Evolutionary conservation across 2,888 invertebrate species (phyloP), one percentile per base, ranked within the genome.

Genomic region (Andrena fulva): DNA sequence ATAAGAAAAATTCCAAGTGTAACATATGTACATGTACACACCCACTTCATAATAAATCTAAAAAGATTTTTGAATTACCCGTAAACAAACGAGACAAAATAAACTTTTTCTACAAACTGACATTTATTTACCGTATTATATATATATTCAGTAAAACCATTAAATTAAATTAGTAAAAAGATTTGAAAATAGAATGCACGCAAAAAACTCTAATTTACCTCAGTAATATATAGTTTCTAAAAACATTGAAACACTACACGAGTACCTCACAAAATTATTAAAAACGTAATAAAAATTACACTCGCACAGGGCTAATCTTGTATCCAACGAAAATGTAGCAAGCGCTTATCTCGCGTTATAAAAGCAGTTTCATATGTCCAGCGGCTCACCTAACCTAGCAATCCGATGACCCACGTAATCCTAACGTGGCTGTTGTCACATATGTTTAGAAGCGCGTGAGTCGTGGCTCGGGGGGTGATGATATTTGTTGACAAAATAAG

Each of bases 401-500:
- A 27, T 64, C 52, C 24, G 27, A 24, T 42, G 63, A 70, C 82
- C 54, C 82, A 84, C 82, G 67, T 82, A 77, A 73, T 64, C 42
- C 42, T 77, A 83, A 84, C 74, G 74, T 83, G 82, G 74, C 63
- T 63, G 27, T 60, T 10, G 62, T 66, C 31, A 76, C 70, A 33
- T 67, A 70, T 71, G 69, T 74, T 82, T 50, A 31, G 24, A 62
- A 68, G 24, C 52, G 74, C 64, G 63, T 82, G 73, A 77, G 74
- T 74, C 29, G 70, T 82, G 59, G 20, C n/a, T 3, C n/a, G 59
- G 56, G 56, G 16, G n/a, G 31, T 60, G 56, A 69, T 54, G 52
- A 50, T 60, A 24, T 59, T 68, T 74, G 56, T 74, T 78, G 67
- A 82, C 35, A 50, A 71, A 62, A 63, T 33, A 67, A 27, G 27